Evolutionary conservation across 2,797 vertebrate species (phyloP).

Genomic region (Anas bernieri): DNA sequence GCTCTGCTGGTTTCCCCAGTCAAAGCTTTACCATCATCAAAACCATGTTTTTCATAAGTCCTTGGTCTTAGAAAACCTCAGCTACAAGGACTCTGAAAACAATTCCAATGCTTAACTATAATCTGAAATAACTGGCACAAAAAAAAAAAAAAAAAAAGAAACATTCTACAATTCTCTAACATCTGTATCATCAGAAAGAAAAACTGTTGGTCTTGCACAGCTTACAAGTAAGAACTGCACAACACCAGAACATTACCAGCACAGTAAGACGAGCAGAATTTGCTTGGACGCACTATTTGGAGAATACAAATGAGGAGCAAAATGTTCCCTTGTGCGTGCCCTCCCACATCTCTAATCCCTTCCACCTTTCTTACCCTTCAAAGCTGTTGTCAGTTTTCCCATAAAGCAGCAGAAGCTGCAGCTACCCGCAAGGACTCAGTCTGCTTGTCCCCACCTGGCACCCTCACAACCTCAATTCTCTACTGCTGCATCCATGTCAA

Average conservation of each 20-base stretch:
- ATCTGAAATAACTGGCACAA: neutral
- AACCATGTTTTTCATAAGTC: neutral
- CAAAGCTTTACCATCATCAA: neutral
- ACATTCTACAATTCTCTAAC: neutral
- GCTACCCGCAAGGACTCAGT: neutral
- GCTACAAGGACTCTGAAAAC: neutral
- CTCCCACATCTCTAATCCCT: neutral
- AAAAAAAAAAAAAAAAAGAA: neutral
- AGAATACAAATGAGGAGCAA: neutral
- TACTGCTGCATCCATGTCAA: neutral
- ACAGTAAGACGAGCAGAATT: neutral
- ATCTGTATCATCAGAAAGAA: neutral
- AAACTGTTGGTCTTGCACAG: neutral
- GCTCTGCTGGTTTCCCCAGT: neutral
- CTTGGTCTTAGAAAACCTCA: neutral
- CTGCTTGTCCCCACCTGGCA: neutral
- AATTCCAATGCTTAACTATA: neutral
- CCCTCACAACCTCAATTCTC: neutral
- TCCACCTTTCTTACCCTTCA: neutral
- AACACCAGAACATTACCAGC: neutral
- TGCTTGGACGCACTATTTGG: rapidly evolving
- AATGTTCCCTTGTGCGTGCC: neutral
- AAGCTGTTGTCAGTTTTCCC: neutral
- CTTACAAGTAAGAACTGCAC: neutral
- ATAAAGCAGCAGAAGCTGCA: neutral